Evolutionary conservation across 2,888 invertebrate genomes (phyloP).

Genomic region (Poecilobothrus nobilitatus): DNA sequence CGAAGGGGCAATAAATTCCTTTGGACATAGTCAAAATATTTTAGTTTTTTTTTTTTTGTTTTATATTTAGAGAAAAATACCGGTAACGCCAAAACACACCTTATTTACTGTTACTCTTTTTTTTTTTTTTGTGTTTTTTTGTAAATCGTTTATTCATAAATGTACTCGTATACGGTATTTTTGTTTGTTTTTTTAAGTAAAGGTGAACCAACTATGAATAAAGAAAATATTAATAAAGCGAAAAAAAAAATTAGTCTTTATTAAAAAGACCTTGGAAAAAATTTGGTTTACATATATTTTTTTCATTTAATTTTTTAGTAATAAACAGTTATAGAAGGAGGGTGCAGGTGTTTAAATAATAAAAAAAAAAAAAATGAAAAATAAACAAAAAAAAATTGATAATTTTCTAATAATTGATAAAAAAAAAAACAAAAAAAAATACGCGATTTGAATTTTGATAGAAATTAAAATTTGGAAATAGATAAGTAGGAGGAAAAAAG

Average conservation of each 20-base stretch:
- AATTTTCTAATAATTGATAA: too few species aligned
- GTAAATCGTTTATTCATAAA: too few species aligned
- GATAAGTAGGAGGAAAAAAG: too few species aligned
- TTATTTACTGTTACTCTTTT: not conserved
- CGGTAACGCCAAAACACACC: not conserved
- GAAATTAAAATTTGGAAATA: too few species aligned
- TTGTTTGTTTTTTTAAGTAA: not conserved
- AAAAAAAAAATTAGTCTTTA: not conserved
- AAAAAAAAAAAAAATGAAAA: too few species aligned
- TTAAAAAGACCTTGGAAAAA: not conserved
- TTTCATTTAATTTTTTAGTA: too few species aligned
- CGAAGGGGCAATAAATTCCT: not conserved
- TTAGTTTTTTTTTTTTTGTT: not conserved
- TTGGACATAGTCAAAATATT: not conserved
- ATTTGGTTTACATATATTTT: not conserved
- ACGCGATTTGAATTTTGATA: too few species aligned
- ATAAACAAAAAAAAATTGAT: too few species aligned
- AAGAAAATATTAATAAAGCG: too few species aligned
- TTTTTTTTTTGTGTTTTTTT: not conserved
- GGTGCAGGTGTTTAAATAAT: not conserved
- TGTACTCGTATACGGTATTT: not conserved
- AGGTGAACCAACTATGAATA: not conserved
- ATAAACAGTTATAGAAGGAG: not conserved
- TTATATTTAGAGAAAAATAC: not conserved
- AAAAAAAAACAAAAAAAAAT: too few species aligned